Evolutionary conservation across 2,797 vertebrate genomes (phyloP).

Genomic region (Acipenser transmontanus): DNA sequence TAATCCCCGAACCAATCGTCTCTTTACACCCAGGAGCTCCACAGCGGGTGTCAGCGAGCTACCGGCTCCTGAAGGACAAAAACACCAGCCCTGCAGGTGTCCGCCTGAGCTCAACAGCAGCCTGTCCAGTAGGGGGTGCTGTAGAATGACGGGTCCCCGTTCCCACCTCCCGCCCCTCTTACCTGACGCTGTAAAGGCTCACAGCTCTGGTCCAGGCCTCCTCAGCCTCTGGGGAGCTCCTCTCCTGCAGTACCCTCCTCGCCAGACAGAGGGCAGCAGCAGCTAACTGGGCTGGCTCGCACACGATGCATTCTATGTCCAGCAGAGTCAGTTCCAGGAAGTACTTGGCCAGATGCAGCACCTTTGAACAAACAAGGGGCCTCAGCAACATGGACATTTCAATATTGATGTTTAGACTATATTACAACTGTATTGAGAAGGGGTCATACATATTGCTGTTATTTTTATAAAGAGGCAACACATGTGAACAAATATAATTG

Average conservation of each 20-base stretch:
- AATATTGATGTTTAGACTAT: too few relatives aligned
- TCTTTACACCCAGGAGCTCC: not conserved
- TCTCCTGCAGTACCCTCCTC: slow-evolving; percentile 53
- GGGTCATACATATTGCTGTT: too few relatives aligned
- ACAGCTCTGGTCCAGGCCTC: slow-evolving; percentile 56
- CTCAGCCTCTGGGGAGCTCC: slow-evolving; percentile 43
- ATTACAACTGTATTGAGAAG: too few relatives aligned
- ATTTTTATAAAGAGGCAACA: too few relatives aligned
- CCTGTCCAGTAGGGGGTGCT: not conserved
- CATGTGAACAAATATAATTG: too few relatives aligned
- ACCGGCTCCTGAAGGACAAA: too few relatives aligned
- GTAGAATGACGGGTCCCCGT: not conserved
- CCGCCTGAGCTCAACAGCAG: not conserved
- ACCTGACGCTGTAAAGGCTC: slow-evolving; percentile 56
- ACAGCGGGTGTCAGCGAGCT: too few relatives aligned
- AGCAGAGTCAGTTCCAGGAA: slow-evolving; percentile 75
- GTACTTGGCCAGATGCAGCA: slow-evolving; percentile 67
- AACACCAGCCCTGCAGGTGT: not conserved
- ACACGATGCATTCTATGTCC: slow-evolving; percentile 62
- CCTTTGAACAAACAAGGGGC: slow-evolving; percentile 35
- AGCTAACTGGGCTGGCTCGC: slow-evolving; percentile 65
- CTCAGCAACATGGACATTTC: too few relatives aligned
- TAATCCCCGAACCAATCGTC: not conserved
- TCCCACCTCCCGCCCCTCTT: not conserved
- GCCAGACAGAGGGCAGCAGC: slow-evolving; percentile 68